Percentiles rank a stretch among this genome's conserved stretches.
These are phyloP conservation scores for Toxotes lorentzi DNA, from an alignment of 2,797 vertebrate genomes.

Conservation along the genomic window DNA sequence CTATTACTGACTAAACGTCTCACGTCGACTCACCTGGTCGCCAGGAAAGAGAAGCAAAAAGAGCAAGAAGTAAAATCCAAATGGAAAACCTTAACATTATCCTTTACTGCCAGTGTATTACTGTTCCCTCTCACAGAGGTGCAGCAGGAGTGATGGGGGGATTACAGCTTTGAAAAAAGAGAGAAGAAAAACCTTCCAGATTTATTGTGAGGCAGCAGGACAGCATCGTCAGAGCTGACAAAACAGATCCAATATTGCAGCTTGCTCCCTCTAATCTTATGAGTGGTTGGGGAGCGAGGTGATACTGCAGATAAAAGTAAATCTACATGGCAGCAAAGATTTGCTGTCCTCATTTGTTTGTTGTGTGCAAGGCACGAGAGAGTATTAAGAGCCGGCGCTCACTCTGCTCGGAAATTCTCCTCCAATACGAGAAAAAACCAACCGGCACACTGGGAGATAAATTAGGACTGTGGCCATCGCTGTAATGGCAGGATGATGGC, in stretches of 20 bases:
- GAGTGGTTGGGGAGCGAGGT: conserved; percentile 75
- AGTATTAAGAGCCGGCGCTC: conserved; percentile 57
- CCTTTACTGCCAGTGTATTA: conserved; percentile 49
- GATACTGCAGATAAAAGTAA: conserved; percentile 75
- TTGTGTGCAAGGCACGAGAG: conserved; percentile 64
- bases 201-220: conserved; percentile 68
- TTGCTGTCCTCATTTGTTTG: conserved; percentile 81
- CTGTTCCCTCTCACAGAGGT: conserved; percentile 28
- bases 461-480: conserved; percentile 68
- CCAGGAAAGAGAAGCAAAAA: neutral
- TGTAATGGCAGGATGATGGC: conserved; percentile 69
- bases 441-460: conserved; percentile 64
- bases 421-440: conserved; percentile 19
- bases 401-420: conserved; percentile 55
- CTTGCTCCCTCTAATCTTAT: conserved; percentile 73
- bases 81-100: conserved; percentile 21
- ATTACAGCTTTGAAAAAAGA: conserved; percentile 43
- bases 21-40: neutral
- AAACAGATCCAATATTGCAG: conserved; percentile 77
- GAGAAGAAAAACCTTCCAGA: conserved; percentile 42
- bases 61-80: neutral
- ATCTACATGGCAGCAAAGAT: conserved; percentile 80
- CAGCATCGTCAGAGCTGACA: conserved; percentile 72
- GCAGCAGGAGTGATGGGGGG: conserved; percentile 15
- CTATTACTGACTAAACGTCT: neutral